A percentile compares a stretch with the other conserved stretches of the same genome.
Evolutionary conservation across 2,888 invertebrate species (phyloP).

Genomic region (Zhuqinia jingwanae): DNA sequence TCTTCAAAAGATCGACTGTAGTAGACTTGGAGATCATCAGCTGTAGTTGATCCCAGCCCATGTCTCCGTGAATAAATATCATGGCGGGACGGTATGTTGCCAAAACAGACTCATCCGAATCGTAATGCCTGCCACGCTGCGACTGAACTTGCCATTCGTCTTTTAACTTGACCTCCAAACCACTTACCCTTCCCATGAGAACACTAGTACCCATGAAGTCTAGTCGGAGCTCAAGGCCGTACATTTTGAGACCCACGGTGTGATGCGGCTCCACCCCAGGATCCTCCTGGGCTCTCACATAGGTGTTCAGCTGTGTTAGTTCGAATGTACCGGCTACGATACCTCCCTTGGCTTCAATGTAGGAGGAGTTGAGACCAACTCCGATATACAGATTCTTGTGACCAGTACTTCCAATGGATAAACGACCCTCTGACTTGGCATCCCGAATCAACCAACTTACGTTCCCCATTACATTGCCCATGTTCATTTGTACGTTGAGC

Average conservation of each 20-base stretch:
- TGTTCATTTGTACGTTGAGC: slow-evolving; percentile 98
- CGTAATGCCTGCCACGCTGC: slow-evolving; percentile 82
- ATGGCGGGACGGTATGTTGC: slow-evolving; percentile 90
- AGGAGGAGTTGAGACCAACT: slow-evolving; percentile 92
- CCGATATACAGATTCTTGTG: slow-evolving; percentile 96
- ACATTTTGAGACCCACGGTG: slow-evolving; percentile 89
- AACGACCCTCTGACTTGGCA: slow-evolving; percentile 93
- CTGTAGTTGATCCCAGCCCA: slow-evolving; percentile 98
- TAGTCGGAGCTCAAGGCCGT: slow-evolving; percentile 93
- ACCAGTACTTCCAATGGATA: slow-evolving; percentile 96
- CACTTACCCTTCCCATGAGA: slow-evolving; percentile 93
- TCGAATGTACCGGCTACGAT: slow-evolving; percentile 98
- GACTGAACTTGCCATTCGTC: slow-evolving; percentile 93
- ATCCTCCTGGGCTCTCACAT: slow-evolving; percentile 94
- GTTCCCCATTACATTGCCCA: slow-evolving; percentile 99
- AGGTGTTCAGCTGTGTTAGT: slow-evolving; percentile 92
- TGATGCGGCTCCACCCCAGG: slow-evolving; percentile 95
- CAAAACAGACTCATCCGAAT: slow-evolving; percentile 83
- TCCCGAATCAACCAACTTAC: slow-evolving; percentile 97
- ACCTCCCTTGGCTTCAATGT: slow-evolving; percentile 97
- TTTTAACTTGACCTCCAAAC: slow-evolving; percentile 88
- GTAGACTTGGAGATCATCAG: slow-evolving; percentile 98
- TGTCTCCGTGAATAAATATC: slow-evolving; percentile 94
- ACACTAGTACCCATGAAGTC: slow-evolving; percentile 99
- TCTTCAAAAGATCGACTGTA: slow-evolving; percentile 97